Conservation (phyloP, 2,797 vertebrate species). For the Eutrigla gurnardus region DNA sequence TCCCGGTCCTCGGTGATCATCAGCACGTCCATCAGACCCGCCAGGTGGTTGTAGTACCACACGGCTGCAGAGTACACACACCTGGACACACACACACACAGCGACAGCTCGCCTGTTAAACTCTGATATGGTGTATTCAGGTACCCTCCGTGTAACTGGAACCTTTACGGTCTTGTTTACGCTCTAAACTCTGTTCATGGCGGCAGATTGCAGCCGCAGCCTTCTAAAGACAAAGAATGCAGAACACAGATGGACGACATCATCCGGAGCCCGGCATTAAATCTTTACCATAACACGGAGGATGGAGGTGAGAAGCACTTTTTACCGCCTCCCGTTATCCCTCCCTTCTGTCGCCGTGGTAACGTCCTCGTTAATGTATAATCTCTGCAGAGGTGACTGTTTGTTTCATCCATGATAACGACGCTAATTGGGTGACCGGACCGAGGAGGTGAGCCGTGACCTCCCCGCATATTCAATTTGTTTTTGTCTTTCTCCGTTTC, state of each 20-base stretch:
- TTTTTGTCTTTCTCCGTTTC: not conserved
- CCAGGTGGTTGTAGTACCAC: constrained; percentile 95
- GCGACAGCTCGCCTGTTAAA: constrained; percentile 38
- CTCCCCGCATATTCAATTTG: not conserved
- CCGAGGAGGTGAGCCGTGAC: not conserved
- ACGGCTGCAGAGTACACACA: constrained; percentile 93
- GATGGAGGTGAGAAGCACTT: not conserved
- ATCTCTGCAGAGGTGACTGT: not conserved
- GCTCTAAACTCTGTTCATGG: not conserved
- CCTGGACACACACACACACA: constrained; percentile 75
- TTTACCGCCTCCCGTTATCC: not conserved
- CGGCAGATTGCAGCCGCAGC: not conserved
- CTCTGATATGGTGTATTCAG: not conserved
- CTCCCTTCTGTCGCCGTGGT: not conserved
- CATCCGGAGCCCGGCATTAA: not conserved
- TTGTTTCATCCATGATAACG: not conserved
- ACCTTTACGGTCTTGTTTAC: not conserved
- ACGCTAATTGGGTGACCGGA: not conserved
- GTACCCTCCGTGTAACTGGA: not conserved
- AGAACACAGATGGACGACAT: not conserved
- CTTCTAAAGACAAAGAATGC: too few species aligned
- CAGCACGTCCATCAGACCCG: constrained; percentile 88
- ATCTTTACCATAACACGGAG: not conserved
- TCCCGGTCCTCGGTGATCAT: constrained; percentile 94
- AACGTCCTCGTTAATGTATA: not conserved